Conservation (phyloP, 2,113 vertebrate species). For the Corydoras maculifer region DNA sequence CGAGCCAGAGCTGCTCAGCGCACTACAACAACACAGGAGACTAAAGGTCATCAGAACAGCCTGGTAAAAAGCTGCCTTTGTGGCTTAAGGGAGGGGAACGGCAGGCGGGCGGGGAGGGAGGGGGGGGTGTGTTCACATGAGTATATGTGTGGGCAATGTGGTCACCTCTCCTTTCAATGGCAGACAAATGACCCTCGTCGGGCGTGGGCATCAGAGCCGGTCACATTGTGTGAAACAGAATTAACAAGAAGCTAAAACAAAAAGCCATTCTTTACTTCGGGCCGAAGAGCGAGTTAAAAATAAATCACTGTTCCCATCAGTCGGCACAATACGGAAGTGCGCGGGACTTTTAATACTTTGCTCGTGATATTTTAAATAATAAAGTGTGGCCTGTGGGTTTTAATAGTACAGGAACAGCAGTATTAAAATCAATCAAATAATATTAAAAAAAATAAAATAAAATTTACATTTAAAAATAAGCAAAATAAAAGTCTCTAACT, state of each 20-base stretch:
- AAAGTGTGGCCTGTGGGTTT: too few species aligned
- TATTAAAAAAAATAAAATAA: too few species aligned
- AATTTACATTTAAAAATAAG: too few species aligned
- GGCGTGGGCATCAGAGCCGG: conserved; percentile 21
- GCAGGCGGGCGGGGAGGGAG: not conserved
- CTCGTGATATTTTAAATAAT: too few species aligned
- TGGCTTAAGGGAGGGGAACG: too few species aligned
- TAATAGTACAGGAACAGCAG: too few species aligned
- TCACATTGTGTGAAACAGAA: conserved; percentile 12
- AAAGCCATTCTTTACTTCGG: not conserved
- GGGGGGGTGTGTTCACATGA: not conserved
- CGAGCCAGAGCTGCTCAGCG: too few species aligned
- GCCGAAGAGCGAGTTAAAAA: conserved; percentile 19
- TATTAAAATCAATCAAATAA: too few species aligned
- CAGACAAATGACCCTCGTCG: conserved; percentile 33
- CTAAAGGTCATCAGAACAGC: too few species aligned
- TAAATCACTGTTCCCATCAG: not conserved
- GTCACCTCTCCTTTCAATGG: conserved; percentile 14
- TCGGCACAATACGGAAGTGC: not conserved
- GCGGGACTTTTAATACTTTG: not conserved
- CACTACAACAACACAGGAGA: too few species aligned
- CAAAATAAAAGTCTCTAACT: too few species aligned
- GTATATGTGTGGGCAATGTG: conserved; percentile 1
- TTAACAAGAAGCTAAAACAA: conserved; percentile 13
- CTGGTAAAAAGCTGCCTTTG: too few species aligned